phyloP scores from a whole-genome alignment of 2,797 vertebrate genomes.

The Propithecus deckenii region DNA sequence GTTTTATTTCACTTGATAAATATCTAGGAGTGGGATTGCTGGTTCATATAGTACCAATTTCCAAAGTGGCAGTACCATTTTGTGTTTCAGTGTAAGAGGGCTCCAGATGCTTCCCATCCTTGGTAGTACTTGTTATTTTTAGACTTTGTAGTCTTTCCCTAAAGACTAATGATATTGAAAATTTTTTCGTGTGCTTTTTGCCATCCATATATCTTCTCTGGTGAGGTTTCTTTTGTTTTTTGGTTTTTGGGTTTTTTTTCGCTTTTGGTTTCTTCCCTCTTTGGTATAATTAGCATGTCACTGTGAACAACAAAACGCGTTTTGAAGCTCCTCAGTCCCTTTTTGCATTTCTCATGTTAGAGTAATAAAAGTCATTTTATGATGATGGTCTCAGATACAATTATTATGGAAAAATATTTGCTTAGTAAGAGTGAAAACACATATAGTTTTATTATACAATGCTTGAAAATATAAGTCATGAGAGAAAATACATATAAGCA shows the following conservation, averaged over 20 bases:
- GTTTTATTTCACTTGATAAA: neutral
- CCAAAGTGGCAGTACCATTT: neutral
- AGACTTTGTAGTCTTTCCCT: neutral
- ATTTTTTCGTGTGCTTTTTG: neutral
- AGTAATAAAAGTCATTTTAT: conserved; percentile 8
- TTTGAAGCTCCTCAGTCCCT: neutral
- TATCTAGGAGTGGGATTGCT: neutral
- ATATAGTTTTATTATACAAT: neutral
- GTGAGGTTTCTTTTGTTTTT: neutral
- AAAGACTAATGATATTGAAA: neutral
- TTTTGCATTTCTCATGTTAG: neutral
- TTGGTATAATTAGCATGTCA: neutral
- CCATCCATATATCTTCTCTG: neutral
- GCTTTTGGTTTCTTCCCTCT: neutral
- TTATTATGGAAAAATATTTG: neutral
- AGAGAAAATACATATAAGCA: neutral
- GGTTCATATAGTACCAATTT: neutral
- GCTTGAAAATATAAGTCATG: neutral
- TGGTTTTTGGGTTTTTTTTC: neutral
- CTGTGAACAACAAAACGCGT: neutral
- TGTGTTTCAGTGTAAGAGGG: neutral
- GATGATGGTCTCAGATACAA: conserved; percentile 10
- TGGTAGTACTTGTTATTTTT: neutral
- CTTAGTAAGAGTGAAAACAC: conserved; percentile 9
- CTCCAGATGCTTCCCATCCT: neutral